Base-by-base conservation (phyloP, 2,113 vertebrate genomes). In the Motacilla alba region DNA sequence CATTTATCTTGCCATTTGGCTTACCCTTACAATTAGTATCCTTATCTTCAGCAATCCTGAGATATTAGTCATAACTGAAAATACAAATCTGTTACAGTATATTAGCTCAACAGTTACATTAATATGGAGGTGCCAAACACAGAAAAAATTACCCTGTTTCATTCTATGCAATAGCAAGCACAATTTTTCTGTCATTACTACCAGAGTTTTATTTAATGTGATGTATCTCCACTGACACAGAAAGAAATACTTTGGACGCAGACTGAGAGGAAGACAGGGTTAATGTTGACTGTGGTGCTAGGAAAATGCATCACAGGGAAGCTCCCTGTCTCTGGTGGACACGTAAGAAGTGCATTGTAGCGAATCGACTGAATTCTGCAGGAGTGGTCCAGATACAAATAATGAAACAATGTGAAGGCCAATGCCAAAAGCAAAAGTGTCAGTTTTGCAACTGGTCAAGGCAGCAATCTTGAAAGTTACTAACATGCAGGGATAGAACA, bases 21-120 rank as follows among this genome's bases (percentile, higher is more conserved):
- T 92, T 93, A 77, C 44, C 62, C 33, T 77, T 84, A 58, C 60
- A 75, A 52, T 81, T 74, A 86, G 44, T 46, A 77, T 58, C 28
- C 63, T 93, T 93, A 63, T 78, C 72, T 90, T 88, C 66, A 91
- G 83, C 69, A 68, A 92, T 78, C 60, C 73, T 60, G 35, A 86
- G 33, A 46, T 53, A 58, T 28, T 62, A 95, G 67, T 69, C 67
- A 77, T 11, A 24, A 93, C 37, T 39, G 58, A 87, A 93, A 91
- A 68, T 12, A 85, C 50, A 72, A n/a, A 82, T 2, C 15, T 46
- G 47, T 82, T 89, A 20, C 9, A 24, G 23, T 50, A 4, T 37
- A 66, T 69, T 27, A 70, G 22, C n/a, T 72, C 46, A 82, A 50
- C 10, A 58, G 37, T 20, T 82, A n/a, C 6, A 33, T 37, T 68